These are phyloP conservation scores for Ashinkailepas kermadecensis DNA, from an alignment of 2,888 invertebrate species.

Conservation along the genomic window DNA sequence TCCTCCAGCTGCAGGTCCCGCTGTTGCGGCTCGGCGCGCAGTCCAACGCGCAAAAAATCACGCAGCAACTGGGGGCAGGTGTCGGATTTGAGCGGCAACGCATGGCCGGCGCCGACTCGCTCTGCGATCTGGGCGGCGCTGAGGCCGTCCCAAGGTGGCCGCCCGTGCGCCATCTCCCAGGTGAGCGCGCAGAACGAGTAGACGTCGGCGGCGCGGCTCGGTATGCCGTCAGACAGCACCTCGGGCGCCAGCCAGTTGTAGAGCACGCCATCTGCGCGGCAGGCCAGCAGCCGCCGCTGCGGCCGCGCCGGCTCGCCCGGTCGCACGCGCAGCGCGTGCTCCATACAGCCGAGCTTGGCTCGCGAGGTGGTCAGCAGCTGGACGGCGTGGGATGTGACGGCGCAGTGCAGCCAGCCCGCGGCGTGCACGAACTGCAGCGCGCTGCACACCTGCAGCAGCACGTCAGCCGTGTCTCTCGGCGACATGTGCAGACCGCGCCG, in stretches of 20 bases:
- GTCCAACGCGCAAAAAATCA: background rate
- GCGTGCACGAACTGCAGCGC: constrained; percentile 45
- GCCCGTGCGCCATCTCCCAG: constrained; percentile 41
- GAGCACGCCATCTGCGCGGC: constrained; percentile 33
- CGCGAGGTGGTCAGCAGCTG: constrained; percentile 40
- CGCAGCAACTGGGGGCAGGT: background rate
- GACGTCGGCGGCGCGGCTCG: constrained; percentile 41
- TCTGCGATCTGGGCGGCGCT: constrained; percentile 28
- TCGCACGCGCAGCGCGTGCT: constrained; percentile 39
- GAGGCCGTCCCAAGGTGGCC: constrained; percentile 33
- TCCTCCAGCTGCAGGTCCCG: constrained; percentile 14
- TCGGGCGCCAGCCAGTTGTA: constrained; percentile 47
- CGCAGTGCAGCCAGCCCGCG: constrained; percentile 43
- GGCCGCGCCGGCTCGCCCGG: constrained; percentile 28
- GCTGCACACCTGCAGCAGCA: constrained; percentile 39
- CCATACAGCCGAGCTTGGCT: constrained; percentile 45
- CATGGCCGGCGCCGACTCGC: constrained; percentile 28
- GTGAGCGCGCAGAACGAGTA: constrained; percentile 44
- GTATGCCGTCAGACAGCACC: constrained; percentile 40
- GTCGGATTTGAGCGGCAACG: background rate
- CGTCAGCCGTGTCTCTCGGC: background rate
- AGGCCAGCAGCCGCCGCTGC: constrained; percentile 21
- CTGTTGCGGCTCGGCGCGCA: background rate
- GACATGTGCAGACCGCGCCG: constrained; percentile 36
- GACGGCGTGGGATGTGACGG: constrained; percentile 44